Base-by-base conservation (phyloP, 1,140 invertebrate genomes). In the Triops longicaudatus region DNA sequence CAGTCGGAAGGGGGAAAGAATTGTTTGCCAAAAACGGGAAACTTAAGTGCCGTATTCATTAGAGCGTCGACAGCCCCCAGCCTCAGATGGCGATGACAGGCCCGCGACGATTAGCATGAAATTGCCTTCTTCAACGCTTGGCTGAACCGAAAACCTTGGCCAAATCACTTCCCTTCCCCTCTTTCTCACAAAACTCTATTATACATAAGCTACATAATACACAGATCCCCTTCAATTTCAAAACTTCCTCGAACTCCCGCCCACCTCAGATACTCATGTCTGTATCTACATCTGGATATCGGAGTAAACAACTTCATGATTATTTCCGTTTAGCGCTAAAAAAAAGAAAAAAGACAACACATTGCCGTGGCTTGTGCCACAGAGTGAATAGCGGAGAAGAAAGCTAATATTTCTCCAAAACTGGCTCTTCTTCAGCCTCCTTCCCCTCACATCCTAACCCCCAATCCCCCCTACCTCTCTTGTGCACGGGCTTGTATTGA, bases 171-270 rank as follows among this genome's bases (percentile, higher is more conserved):
- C 50, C 50, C 50, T 63, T 63, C 50, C 50, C 50, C 50, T 63
- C 50, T 63, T 63, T 63, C 50, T 63, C 50, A 17, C 50, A 63
- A 63, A 63, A 63, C 50, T 63, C 50, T 63, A 63, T 63, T 63
- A 63, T 63, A 63, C 50, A 63, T 63, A 63, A 63, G 50, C 50
- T 63, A 63, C 50, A 63, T 63, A 63, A 63, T 63, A 63, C 50
- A 63, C 50, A 63, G 50, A 63, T 63, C 50, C 50, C 50, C 50
- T 63, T 63, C 50, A 63, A 63, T 63, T 63, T 63, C 50, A 63
- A 63, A 63, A n/a, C 50, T 63, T 22, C 50, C 5, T 14, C 50
- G 6, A 63, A 63, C 50, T 10, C 50, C 50, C 50, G 50, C 50
- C 50, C 50, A 63, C 50, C 50, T 63, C 22, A 9, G 50, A 63